These are phyloP conservation scores for Hylaeus volcanicus DNA, from an alignment of 1,140 invertebrate genomes.

Conservation along the genomic window DNA sequence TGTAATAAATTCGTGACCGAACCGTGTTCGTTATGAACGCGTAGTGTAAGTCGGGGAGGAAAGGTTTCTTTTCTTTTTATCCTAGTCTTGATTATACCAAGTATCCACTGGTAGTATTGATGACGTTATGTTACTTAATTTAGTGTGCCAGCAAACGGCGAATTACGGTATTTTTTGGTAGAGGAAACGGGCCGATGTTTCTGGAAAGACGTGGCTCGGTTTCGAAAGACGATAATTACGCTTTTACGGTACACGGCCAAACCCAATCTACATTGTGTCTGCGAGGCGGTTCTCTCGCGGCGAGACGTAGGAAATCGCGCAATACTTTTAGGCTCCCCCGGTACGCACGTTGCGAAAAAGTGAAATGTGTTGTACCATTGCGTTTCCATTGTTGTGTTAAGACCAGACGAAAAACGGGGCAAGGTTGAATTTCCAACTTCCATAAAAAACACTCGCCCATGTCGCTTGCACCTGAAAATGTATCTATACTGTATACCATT, in stretches of 20 bases:
- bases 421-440: slow-evolving; percentile 66
- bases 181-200: slow-evolving; percentile 34
- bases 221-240: slow-evolving; percentile 66
- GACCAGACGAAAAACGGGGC: slow-evolving; percentile 65
- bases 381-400: slow-evolving; percentile 67
- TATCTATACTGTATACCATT: too few species aligned
- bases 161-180: background rate
- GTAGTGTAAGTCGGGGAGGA: too few species aligned
- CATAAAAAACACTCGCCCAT: background rate
- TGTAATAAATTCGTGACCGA: too few species aligned
- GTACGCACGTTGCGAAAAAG: slow-evolving; percentile 73
- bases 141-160: too few species aligned
- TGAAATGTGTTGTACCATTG: slow-evolving; percentile 68
- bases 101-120: too few species aligned
- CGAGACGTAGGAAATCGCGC: slow-evolving; percentile 68
- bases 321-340: slow-evolving; percentile 68
- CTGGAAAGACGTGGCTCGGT: slow-evolving; percentile 31
- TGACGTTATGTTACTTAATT: background rate
- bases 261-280: slow-evolving; percentile 64
- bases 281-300: slow-evolving; percentile 58
- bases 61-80: too few species aligned
- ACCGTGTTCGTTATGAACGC: too few species aligned
- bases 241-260: slow-evolving; percentile 65
- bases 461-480: background rate
- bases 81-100: too few species aligned